Evolutionary conservation across 2,113 vertebrate genomes (phyloP).

Genomic region (Chaetodon trifascialis): DNA sequence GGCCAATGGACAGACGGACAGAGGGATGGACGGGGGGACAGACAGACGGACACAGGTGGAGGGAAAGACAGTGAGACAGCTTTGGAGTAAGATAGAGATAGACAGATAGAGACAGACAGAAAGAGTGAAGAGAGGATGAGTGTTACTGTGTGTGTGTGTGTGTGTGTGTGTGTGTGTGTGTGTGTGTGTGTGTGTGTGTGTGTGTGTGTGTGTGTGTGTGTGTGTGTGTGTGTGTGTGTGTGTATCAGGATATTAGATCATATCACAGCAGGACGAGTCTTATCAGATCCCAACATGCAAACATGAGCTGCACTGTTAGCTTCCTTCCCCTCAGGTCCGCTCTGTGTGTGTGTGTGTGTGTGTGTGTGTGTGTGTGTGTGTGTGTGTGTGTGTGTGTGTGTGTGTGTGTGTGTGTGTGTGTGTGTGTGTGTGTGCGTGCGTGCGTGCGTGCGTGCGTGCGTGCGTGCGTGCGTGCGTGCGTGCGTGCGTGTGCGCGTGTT

Average conservation of each 20-base stretch:
- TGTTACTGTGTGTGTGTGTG: neutral
- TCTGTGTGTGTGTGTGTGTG: slow-evolving; percentile 32
- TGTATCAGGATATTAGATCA: slow-evolving; percentile 65
- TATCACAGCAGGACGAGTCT: slow-evolving; percentile 58
- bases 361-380: slow-evolving; percentile 27
- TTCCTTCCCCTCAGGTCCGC: slow-evolving; percentile 39
- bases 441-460: slow-evolving; percentile 31
- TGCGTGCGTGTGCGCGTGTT: slow-evolving; percentile 27
- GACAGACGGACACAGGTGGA: neutral
- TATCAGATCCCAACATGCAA: slow-evolving; percentile 74
- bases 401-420: slow-evolving; percentile 21
- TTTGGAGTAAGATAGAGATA: slow-evolving; percentile 5
- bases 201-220: slow-evolving; percentile 15
- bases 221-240: slow-evolving; percentile 25
- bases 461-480: slow-evolving; percentile 18
- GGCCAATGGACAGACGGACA: neutral
- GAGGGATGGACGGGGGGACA: neutral
- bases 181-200: slow-evolving; percentile 28
- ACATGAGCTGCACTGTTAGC: slow-evolving; percentile 54
- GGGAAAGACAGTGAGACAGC: neutral
- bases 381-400: slow-evolving; percentile 31
- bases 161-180: no score
- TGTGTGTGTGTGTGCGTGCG: slow-evolving; percentile 30
- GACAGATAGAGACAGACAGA: neutral
- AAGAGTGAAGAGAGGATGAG: neutral